phyloP scores from a whole-genome alignment of 1,140 invertebrate genomes.

The Drosophila takahashii region DNA sequence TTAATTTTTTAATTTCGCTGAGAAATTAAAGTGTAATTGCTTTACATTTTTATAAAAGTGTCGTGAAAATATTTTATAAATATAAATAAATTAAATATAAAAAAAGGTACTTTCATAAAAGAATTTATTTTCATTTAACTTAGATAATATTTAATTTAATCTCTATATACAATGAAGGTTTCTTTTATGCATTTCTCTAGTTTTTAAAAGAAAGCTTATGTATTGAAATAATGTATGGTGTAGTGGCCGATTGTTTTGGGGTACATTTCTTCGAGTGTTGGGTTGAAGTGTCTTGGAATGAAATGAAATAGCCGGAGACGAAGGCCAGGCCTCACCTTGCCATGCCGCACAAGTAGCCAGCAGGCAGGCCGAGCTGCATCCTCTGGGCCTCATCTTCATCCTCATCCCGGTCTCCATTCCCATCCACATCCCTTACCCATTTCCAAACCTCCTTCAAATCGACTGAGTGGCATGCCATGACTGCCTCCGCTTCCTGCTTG shows the following conservation, averaged over 20 bases:
- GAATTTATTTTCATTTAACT: too few relatives aligned
- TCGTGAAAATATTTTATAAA: too few relatives aligned
- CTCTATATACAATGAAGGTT: too few relatives aligned
- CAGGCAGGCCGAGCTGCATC: slow-evolving; percentile 48
- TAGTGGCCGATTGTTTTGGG: background rate
- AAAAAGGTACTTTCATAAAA: too few relatives aligned
- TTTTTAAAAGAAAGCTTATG: background rate
- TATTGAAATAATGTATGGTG: background rate
- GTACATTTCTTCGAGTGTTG: slow-evolving; percentile 4
- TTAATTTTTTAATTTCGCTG: too few relatives aligned
- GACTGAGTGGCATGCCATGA: slow-evolving; percentile 59
- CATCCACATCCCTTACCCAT: background rate
- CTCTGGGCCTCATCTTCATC: slow-evolving; percentile 19
- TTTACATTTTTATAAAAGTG: too few relatives aligned
- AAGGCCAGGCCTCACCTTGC: slow-evolving; percentile 61
- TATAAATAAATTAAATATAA: too few relatives aligned
- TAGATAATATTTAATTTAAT: too few relatives aligned
- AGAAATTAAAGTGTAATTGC: too few relatives aligned
- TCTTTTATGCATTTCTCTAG: too few relatives aligned
- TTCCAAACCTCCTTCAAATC: slow-evolving; percentile 12
- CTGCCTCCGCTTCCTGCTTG: slow-evolving; percentile 50
- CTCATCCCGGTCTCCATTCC: background rate
- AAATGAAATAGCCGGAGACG: slow-evolving; percentile 40
- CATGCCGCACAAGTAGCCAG: slow-evolving; percentile 76
- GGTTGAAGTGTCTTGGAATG: slow-evolving; percentile 23